Conservation (phyloP, 2,113 vertebrate genomes). For the Hemibagrus wyckioides region DNA sequence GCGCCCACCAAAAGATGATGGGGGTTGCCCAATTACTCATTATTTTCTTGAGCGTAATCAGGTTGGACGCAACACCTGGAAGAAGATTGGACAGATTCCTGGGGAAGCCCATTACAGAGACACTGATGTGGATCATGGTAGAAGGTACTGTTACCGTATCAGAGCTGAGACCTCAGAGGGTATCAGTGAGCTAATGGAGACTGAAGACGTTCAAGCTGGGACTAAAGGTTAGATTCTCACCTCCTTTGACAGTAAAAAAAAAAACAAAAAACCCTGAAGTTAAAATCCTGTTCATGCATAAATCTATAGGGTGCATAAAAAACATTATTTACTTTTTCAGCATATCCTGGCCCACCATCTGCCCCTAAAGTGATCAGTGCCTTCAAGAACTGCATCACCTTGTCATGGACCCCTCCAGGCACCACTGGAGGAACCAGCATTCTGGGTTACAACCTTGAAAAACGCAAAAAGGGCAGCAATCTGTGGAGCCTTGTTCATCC, state of each 20-base stretch:
- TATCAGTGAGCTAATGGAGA: conserved; percentile 79
- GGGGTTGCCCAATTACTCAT: conserved; percentile 77
- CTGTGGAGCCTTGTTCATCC: conserved; percentile 77
- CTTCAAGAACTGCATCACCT: conserved; percentile 75
- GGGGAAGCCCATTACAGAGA: conserved; percentile 75
- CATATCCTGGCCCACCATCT: conserved; percentile 78
- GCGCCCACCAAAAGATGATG: conserved; percentile 81
- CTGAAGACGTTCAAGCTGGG: conserved; percentile 81
- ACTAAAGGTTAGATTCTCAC: conserved; percentile 79
- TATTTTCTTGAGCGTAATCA: conserved; percentile 84
- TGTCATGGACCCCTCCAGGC: conserved; percentile 79
- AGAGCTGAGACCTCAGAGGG: conserved; percentile 81
- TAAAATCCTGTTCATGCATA: background rate
- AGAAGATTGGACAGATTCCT: conserved; percentile 77
- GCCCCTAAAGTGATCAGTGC: conserved; percentile 77
- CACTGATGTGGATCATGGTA: conserved; percentile 79
- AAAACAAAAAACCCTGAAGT: too few species aligned
- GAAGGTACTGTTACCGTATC: conserved; percentile 85
- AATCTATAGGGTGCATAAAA: background rate
- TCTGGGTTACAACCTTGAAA: conserved; percentile 84
- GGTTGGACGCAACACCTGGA: conserved; percentile 83
- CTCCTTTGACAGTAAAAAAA: background rate
- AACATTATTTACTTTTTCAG: conserved; percentile 62
- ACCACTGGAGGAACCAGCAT: conserved; percentile 77
- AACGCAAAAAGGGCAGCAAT: conserved; percentile 84